Base-by-base conservation (phyloP, 2,888 invertebrate species). In the Ormyrus labotus region DNA sequence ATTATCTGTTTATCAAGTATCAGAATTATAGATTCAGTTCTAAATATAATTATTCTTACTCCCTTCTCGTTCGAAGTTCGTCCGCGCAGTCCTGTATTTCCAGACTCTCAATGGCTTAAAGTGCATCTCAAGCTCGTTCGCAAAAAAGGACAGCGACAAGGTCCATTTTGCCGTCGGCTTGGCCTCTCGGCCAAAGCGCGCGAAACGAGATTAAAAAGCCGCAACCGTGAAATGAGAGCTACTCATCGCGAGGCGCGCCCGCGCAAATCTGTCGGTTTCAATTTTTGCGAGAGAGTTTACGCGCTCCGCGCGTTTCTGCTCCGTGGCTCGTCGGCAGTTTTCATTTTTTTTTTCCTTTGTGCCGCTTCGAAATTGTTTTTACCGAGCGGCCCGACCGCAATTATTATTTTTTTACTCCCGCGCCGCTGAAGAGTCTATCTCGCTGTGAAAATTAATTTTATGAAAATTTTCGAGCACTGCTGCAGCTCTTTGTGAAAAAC, bases 181-280 rank as follows among this genome's bases (percentile, higher is more conserved):
- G 19, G 19, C 19, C 19, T 1, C 1, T 1, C 1, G 19, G 19
- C 1, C 19, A 19, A 19, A 19, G 19, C 50, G 61, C 47, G 75
- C 58, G 58, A 71, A 71, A 60, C 60, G 50, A 71, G 70, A 77
- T 78, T 78, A 78, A 78, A 71, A 78, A 64, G n/a, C 71, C 71
- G 45, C 78, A 65, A 55, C 71, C 68, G 68, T 78, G 67, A 78
- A 70, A 70, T 68, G 75, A 78, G 64, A 78, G 63, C 70, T 19
- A 19, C 19, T 70, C 50, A 64, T 64, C 50, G n/a, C 34, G 55
- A 48, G 61, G 48, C 19, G 61, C 68, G 64, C 60, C 51, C 68
- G 75, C 51, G 55, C 64, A 58, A 78, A 78, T 71, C 71, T 71
- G 72, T 45, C 65, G 58, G 71, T 78, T 78, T 78, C 57, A 78